A percentile compares a stretch with the other conserved stretches of the same genome.
Evolutionary conservation across 2,113 vertebrate genomes (phyloP).

Genomic region (Ascaphus truei): DNA sequence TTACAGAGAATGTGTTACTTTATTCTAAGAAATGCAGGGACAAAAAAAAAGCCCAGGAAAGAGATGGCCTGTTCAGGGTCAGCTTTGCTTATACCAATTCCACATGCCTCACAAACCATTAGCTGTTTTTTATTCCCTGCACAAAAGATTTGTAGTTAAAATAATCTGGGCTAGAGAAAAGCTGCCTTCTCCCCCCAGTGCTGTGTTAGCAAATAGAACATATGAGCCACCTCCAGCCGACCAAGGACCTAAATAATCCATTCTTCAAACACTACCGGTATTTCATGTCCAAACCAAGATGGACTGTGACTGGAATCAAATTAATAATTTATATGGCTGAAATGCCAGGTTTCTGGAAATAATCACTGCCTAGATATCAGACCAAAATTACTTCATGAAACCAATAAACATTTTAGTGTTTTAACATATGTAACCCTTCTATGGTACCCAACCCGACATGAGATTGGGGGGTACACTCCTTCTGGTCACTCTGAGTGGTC

Average conservation of each 20-base stretch:
- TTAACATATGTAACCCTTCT: no score
- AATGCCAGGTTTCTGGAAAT: conserved; percentile 58
- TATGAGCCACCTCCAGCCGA: conserved; percentile 52
- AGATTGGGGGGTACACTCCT: not conserved
- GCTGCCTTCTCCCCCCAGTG: conserved; percentile 43
- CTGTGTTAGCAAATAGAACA: conserved; percentile 54
- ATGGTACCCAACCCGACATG: no score
- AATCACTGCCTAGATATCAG: conserved; percentile 53
- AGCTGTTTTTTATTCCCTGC: conserved; percentile 87
- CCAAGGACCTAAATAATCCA: conserved; percentile 50
- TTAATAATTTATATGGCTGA: conserved; percentile 50
- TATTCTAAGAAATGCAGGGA: conserved; percentile 52
- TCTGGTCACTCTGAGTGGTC: no score
- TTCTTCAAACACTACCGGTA: conserved; percentile 57
- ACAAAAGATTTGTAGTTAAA: conserved; percentile 73
- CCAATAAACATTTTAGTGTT: conserved; percentile 55
- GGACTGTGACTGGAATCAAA: conserved; percentile 54
- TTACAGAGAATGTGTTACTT: conserved; percentile 58
- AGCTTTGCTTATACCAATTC: conserved; percentile 71
- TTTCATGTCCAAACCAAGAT: conserved; percentile 58
- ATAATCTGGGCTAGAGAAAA: conserved; percentile 71
- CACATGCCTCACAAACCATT: conserved; percentile 74
- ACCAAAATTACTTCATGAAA: conserved; percentile 50
- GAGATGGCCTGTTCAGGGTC: conserved; percentile 46
- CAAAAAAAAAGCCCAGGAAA: conserved; percentile 67